Evolutionary conservation across 2,797 vertebrate species (phyloP).

Genomic region (Otolemur crassicaudatus): DNA sequence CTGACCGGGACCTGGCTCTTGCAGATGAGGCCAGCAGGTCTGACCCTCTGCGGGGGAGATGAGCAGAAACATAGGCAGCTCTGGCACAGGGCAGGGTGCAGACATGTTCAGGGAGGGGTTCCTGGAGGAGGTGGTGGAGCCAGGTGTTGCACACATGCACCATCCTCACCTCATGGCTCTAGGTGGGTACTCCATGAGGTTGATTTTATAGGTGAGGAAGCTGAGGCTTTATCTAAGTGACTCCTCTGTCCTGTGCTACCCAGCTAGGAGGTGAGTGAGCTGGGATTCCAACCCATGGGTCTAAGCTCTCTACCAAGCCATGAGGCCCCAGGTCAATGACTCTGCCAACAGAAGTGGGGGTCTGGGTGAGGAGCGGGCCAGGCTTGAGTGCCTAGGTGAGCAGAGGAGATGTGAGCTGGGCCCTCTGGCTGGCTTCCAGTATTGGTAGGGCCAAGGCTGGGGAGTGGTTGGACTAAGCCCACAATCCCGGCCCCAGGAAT

Average conservation of each 20-base stretch:
- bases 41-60: not conserved
- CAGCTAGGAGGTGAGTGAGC: too few species aligned
- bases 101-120: not conserved
- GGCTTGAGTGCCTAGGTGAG: not conserved
- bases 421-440: accelerated
- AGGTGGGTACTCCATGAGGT: too few species aligned
- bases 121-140: not conserved
- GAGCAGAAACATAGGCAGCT: not conserved
- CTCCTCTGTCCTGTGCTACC: not conserved
- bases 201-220: not conserved
- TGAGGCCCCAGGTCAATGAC: not conserved
- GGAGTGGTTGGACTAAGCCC: not conserved
- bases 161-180: not conserved
- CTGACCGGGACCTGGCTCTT: slow-evolving; percentile 93
- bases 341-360: not conserved
- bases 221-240: not conserved
- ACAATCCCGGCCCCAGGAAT: slow-evolving; percentile 86
- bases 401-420: not conserved
- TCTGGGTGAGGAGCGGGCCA: too few species aligned
- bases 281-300: too few species aligned
- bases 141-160: too few species aligned
- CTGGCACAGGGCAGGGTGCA: not conserved
- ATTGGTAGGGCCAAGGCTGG: not conserved
- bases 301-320: too few species aligned
- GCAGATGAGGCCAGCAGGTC: slow-evolving; percentile 96